Evolutionary conservation across 1,140 invertebrate genomes (phyloP).

Genomic region (Drosophila athabasca): DNA sequence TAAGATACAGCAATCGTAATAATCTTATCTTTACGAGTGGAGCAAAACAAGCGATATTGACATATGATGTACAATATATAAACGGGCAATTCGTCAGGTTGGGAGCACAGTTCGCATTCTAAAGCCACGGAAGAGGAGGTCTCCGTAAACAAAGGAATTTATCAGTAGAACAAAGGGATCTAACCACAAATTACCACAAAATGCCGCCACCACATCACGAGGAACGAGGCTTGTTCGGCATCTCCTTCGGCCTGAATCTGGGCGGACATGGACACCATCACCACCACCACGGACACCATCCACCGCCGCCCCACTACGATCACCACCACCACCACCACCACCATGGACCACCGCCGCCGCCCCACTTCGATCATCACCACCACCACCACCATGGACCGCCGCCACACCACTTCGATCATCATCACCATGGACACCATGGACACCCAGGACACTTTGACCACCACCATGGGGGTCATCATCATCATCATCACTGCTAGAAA

Average conservation of each 20-base stretch:
- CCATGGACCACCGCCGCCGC: constrained; percentile 38
- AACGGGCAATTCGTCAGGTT: constrained; percentile 34
- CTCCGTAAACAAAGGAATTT: constrained; percentile 4
- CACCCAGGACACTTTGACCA: constrained; percentile 48
- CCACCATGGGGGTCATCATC: constrained; percentile 40
- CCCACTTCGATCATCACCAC: constrained; percentile 30
- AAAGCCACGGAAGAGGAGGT: constrained; percentile 30
- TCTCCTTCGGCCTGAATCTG: constrained; percentile 54
- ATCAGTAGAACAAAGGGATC: constrained; percentile 1
- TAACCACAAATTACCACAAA: neutral
- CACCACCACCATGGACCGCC: constrained; percentile 52
- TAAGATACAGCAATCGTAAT: constrained; percentile 47
- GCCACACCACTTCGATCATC: constrained; percentile 27
- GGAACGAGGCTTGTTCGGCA: constrained; percentile 60
- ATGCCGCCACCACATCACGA: constrained; percentile 66
- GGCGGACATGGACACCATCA: constrained; percentile 49
- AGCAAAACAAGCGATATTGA: neutral
- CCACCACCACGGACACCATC: constrained; percentile 23
- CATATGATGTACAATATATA: constrained; percentile 35
- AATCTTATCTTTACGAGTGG: constrained; percentile 42
- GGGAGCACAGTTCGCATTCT: constrained; percentile 39
- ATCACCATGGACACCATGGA: constrained; percentile 38
- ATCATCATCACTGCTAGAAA: constrained; percentile 55
- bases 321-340: constrained; percentile 34
- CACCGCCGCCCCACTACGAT: constrained; percentile 7